Conservation (phyloP, 2,888 invertebrate genomes). For the Habroteleia sp. region DNA sequence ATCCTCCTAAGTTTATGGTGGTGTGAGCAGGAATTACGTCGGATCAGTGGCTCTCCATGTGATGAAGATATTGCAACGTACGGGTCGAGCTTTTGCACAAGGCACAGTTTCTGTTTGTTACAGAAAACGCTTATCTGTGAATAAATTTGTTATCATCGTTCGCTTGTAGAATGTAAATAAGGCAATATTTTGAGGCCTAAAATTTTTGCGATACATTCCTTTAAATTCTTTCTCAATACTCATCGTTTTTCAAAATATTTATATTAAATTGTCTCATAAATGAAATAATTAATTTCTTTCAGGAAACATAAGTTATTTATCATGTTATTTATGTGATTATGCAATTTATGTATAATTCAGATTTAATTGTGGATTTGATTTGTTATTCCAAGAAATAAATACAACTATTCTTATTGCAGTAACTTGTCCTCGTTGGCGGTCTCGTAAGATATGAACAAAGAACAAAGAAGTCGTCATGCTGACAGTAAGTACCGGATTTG, state of each 20-base stretch:
- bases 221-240: too few species aligned
- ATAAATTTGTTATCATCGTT: constrained; percentile 13
- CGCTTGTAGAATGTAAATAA: constrained; percentile 11
- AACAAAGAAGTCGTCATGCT: constrained; percentile 45
- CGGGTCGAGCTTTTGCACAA: constrained; percentile 7
- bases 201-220: neutral
- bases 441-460: constrained; percentile 38
- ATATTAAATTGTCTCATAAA: neutral
- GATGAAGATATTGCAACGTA: constrained; percentile 44
- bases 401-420: neutral
- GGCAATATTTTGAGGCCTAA: constrained; percentile 6
- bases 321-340: too few species aligned
- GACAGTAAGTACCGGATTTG: constrained; percentile 47
- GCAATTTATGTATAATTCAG: constrained; percentile 1
- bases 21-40: constrained; percentile 46
- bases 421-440: constrained; percentile 43
- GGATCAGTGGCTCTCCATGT: constrained; percentile 36
- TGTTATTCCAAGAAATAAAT: constrained; percentile 21
- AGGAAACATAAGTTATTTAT: too few species aligned
- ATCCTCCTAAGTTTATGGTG: constrained; percentile 52
- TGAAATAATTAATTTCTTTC: constrained; percentile 24
- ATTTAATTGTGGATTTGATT: neutral
- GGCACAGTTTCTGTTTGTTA: constrained; percentile 35
- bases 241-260: too few species aligned
- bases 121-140: constrained; percentile 21